Conservation (phyloP, 2,113 vertebrate species). For the Oryzias javanicus region DNA sequence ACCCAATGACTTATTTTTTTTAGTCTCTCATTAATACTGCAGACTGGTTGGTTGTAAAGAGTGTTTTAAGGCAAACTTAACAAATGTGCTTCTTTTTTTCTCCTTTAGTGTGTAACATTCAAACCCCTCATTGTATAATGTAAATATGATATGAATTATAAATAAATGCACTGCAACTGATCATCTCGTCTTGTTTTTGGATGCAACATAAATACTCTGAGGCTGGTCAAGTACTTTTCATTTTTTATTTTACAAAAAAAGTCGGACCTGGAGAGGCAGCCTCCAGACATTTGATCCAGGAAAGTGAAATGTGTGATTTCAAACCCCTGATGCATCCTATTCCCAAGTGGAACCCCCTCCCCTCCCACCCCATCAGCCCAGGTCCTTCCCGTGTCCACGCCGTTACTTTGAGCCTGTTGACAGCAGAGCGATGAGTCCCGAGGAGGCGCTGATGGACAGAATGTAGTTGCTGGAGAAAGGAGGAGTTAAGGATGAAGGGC, state of each 20-base stretch:
- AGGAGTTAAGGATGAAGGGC: conserved; percentile 75
- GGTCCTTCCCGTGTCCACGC: not conserved
- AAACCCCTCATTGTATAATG: conserved; percentile 45
- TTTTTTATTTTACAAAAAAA: conserved; percentile 65
- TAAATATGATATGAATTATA: conserved; percentile 66
- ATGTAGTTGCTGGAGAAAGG: conserved; percentile 88
- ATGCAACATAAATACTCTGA: no score
- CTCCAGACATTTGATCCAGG: conserved; percentile 70
- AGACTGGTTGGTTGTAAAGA: not conserved
- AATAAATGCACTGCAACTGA: conserved; percentile 66
- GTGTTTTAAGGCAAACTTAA: conserved; percentile 6
- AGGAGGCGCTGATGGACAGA: conserved; percentile 93
- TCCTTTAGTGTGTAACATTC: not conserved
- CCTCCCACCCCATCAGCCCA: conserved; percentile 2
- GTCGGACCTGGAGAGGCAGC: conserved; percentile 52
- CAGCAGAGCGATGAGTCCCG: conserved; percentile 94
- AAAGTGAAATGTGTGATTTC: conserved; percentile 66
- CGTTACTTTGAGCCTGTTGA: conserved; percentile 95
- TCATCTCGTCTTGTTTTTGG: not conserved
- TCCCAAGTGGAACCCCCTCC: conserved; percentile 9
- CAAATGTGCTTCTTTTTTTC: not conserved
- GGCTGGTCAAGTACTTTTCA: no score
- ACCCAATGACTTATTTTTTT: no score
- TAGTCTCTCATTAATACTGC: not conserved
- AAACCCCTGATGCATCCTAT: conserved; percentile 4